A percentile compares a stretch with the other conserved stretches of the same genome.
Evolutionary conservation across 2,888 invertebrate genomes (phyloP).

Genomic region (Trypoxylon attenuatum): DNA sequence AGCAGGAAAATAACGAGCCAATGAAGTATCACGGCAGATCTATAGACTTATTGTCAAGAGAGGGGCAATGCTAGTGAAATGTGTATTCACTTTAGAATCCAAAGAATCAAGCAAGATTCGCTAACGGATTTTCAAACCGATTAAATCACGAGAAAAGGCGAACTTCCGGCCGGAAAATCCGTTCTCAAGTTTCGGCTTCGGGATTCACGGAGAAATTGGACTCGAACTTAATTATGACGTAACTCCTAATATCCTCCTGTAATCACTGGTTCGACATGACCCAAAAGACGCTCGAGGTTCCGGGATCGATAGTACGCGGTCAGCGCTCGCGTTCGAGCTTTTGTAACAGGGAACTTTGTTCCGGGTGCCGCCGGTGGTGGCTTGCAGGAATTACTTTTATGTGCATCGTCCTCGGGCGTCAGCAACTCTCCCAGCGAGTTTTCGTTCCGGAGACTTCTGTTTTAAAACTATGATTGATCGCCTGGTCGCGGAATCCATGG

Average conservation of each 20-base stretch:
- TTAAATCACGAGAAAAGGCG: background rate
- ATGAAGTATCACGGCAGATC: too few species aligned
- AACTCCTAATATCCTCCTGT: slow-evolving; percentile 39
- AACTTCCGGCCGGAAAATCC: slow-evolving; percentile 29
- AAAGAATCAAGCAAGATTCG: background rate
- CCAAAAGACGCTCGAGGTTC: slow-evolving; percentile 18
- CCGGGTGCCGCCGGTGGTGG: slow-evolving; percentile 11
- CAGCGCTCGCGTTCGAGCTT: slow-evolving; percentile 16
- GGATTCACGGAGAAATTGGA: slow-evolving; percentile 4
- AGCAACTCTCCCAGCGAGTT: slow-evolving; percentile 25
- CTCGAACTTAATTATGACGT: slow-evolving; percentile 39
- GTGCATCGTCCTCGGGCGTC: slow-evolving; percentile 28
- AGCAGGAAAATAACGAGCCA: too few species aligned
- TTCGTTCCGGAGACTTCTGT: slow-evolving; percentile 34
- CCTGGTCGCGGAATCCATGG: slow-evolving; percentile 11
- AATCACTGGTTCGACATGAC: slow-evolving; percentile 34
- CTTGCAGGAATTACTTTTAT: slow-evolving; percentile 32
- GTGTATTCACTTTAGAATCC: background rate
- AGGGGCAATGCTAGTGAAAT: too few species aligned
- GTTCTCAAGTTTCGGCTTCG: slow-evolving; percentile 23
- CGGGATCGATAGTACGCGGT: slow-evolving; percentile 34
- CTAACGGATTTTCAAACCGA: too few species aligned
- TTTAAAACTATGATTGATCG: slow-evolving; percentile 42
- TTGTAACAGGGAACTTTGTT: slow-evolving; percentile 15
- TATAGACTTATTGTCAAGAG: too few species aligned